phyloP scores from a whole-genome alignment of 2,113 vertebrate species.

The Ceratotherium simum region DNA sequence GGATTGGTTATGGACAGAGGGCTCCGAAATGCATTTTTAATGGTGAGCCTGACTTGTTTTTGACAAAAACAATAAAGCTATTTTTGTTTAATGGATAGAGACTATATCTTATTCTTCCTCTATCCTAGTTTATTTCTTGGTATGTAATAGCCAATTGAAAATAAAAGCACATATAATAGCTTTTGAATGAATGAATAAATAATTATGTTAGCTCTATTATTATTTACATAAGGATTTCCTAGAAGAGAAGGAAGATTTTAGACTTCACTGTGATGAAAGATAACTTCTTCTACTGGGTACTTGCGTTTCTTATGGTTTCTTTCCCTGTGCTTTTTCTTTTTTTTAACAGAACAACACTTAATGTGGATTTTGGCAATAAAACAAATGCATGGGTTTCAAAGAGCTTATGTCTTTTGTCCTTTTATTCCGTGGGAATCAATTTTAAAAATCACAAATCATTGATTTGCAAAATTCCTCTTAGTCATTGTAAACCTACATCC shows the following conservation, averaged over 20 bases:
- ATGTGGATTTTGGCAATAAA: slow-evolving; percentile 22
- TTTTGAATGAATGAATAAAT: neutral
- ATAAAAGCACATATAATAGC: neutral
- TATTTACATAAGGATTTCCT: neutral
- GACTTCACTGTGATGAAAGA: neutral
- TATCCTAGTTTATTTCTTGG: neutral
- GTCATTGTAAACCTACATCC: neutral
- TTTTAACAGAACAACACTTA: neutral
- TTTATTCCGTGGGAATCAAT: neutral
- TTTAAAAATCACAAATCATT: neutral
- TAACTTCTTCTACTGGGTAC: neutral
- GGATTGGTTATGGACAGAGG: neutral
- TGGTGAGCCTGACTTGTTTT: neutral
- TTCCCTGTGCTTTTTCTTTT: neutral
- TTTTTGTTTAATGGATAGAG: neutral
- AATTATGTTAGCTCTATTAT: neutral
- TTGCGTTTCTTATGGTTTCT: neutral
- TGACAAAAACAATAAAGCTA: neutral
- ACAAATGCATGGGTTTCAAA: neutral
- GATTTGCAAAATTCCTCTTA: neutral
- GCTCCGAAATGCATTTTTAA: neutral
- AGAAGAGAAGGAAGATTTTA: neutral
- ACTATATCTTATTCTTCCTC: neutral
- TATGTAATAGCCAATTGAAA: neutral
- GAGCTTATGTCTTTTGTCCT: neutral